Base-by-base conservation (phyloP, 2,113 vertebrate species). In the Lophotis ruficrista region DNA sequence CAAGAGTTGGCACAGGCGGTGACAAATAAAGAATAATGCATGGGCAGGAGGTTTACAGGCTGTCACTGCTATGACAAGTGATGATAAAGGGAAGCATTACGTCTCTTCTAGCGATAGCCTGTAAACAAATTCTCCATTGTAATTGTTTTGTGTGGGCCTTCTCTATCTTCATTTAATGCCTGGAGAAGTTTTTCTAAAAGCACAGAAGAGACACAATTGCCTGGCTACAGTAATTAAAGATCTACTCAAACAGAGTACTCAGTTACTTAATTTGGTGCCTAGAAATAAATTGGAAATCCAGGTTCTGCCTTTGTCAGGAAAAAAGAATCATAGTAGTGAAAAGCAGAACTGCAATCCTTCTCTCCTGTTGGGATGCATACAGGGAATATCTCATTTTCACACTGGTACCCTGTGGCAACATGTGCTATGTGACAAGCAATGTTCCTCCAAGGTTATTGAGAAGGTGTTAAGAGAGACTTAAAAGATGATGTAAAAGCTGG, bases 31-130 rank as follows among this genome's bases (percentile, higher is more conserved):
- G 97, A 97, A 95, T 91, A 72, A 94, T 84, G 76, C 83, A 97
- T 37, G 83, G 94, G 95, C 84, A 93, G 69, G 83, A 95, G 91
- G 97, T 97, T 98, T 97, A 96, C 95, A 96, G 96, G 92, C 97
- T 98, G 97, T 97, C 98, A 94, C 45, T 43, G 73, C 91, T 31
- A 43, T 96, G 97, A 97, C 97, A 97, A 96, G 95, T n/a, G 50
- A 95, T 98, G 98, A 98, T 93, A 97, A 98, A 98, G 93, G 95
- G 96, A 91, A 94, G 82, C 85, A 77, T 92, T 93, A 66, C 76
- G 87, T 90, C 89, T 95, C 76, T 72, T 97, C 56, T 60, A 82
- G 92, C 64, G 73, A 96, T 76, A 96, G 86, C 64, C 95, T 75
- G 78, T 96, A 94, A 97, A 97, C 96, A 97, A 90, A 98, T 97